Conservation (phyloP, 2,797 vertebrate species). For the Calcarius lapponicus region DNA sequence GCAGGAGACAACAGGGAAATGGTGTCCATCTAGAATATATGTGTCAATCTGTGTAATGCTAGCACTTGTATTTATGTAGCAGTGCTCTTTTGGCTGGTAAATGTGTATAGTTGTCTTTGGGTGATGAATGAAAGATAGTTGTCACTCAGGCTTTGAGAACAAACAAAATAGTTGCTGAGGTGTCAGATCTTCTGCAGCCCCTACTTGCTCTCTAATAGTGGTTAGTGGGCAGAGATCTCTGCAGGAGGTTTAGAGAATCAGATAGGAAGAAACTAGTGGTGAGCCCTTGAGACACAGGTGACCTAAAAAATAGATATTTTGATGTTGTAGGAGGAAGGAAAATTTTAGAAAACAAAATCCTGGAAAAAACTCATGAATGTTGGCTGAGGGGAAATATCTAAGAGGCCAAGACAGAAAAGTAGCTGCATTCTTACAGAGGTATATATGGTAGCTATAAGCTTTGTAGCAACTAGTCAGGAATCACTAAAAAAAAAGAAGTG, state of each 20-base stretch:
- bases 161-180: background rate
- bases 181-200: background rate
- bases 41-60: background rate
- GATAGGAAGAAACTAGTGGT: background rate
- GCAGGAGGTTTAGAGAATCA: background rate
- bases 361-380: background rate
- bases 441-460: background rate
- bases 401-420: background rate
- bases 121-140: background rate
- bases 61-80: background rate
- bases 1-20: background rate
- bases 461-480: background rate
- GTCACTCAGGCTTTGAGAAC: background rate
- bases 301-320: background rate
- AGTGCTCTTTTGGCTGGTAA: background rate
- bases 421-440: background rate
- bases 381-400: background rate
- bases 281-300: background rate
- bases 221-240: background rate
- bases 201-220: background rate
- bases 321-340: background rate
- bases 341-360: background rate
- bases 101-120: background rate
- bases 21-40: background rate
- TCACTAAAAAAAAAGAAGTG: background rate